These are phyloP conservation scores for rat (Rattus norvegicus) DNA, from an alignment of 2,113 vertebrate genomes.

Conservation along the genomic window GRCr8 NC_086031.1:61043501-61044000, in stretches of 20 bases:
- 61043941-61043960: conserved; percentile 43
- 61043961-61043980: conserved; percentile 33
- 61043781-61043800: neutral
- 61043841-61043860: accelerated
- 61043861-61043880: neutral
- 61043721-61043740: neutral
- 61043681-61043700: neutral
- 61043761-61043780: neutral
- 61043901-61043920: neutral
- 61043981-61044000: conserved; percentile 21
- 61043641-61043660: neutral
- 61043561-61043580: neutral
- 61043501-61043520: accelerated
- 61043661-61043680: neutral
- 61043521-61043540: neutral
- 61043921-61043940: neutral
- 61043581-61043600: neutral
- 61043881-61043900: accelerated
- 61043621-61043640: neutral
- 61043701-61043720: neutral
- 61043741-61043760: neutral
- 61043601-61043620: neutral
- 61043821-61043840: neutral
- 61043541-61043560: neutral
- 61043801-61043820: neutral